Evolutionary conservation across 2,797 vertebrate species (phyloP).

Genomic region (Periparus ater): DNA sequence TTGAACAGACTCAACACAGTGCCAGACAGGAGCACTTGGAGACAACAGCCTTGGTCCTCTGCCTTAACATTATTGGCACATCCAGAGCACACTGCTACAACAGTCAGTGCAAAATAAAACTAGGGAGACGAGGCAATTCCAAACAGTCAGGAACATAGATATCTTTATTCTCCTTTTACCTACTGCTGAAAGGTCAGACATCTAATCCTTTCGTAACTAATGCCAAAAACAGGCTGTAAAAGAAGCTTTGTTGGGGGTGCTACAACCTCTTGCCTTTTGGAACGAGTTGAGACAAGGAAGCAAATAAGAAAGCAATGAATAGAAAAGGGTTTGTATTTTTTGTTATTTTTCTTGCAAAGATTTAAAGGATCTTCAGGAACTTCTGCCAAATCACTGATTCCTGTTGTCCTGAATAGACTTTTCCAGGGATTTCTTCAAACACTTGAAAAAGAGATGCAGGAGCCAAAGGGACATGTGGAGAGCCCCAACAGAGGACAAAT

Average conservation of each 20-base stretch:
- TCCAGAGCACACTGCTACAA: background rate
- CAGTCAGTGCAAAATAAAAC: background rate
- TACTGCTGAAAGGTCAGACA: constrained; percentile 37
- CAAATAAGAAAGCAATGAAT: background rate
- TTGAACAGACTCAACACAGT: background rate
- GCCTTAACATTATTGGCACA: background rate
- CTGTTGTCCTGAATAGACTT: background rate
- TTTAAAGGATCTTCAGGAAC: background rate
- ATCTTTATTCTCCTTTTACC: constrained; percentile 25
- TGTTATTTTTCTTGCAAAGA: background rate
- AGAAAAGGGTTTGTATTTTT: background rate
- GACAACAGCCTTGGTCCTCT: background rate
- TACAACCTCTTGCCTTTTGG: background rate
- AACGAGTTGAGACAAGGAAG: background rate
- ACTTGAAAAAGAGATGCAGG: background rate
- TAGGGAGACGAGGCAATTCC: background rate
- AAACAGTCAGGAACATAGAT: background rate
- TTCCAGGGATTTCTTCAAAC: background rate
- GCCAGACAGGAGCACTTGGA: background rate
- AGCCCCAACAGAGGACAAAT: background rate
- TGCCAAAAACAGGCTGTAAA: constrained; percentile 36
- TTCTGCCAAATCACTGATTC: background rate
- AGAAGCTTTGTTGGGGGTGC: constrained; percentile 19
- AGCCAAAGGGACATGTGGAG: rapidly evolving
- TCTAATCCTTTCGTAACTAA: constrained; percentile 1